phyloP scores from a whole-genome alignment of 1,140 invertebrate species.

The Agraylea sexmaculata region DNA sequence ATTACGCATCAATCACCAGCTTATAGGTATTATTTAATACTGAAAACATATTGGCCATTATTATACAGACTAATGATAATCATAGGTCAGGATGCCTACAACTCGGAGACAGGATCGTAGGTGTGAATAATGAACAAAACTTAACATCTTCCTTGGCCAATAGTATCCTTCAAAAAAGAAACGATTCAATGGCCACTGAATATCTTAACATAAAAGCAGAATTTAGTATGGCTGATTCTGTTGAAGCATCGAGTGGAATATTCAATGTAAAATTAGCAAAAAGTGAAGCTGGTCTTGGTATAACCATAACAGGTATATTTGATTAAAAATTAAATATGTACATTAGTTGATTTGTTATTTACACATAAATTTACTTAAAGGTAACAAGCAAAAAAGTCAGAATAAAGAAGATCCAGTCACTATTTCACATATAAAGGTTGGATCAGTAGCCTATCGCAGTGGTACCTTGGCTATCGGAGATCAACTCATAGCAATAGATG shows the following conservation, averaged over 20 bases:
- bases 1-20: conserved; percentile 59
- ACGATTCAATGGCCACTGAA: conserved; percentile 33
- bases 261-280: conserved; percentile 84
- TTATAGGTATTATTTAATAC: no score
- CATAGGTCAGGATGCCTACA: conserved; percentile 60
- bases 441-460: conserved; percentile 80
- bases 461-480: conserved; percentile 81
- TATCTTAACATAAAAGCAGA: conserved; percentile 54
- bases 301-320: conserved; percentile 81
- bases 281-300: conserved; percentile 64
- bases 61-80: conserved; percentile 8
- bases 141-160: conserved; percentile 38
- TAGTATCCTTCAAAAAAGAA: conserved; percentile 36
- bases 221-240: conserved; percentile 87
- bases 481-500: conserved; percentile 76
- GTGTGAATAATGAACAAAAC: conserved; percentile 63
- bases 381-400: conserved; percentile 34
- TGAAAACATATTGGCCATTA: not conserved
- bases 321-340: conserved; percentile 20
- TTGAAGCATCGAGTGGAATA: conserved; percentile 78
- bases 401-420: conserved; percentile 38
- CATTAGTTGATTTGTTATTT: conserved; percentile 4
- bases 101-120: conserved; percentile 70
- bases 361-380: conserved; percentile 20
- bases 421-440: conserved; percentile 77